Evolutionary conservation across 1,140 invertebrate genomes (phyloP), one percentile per base, ranked within the genome.

Genomic region (Dysdera silvatica): DNA sequence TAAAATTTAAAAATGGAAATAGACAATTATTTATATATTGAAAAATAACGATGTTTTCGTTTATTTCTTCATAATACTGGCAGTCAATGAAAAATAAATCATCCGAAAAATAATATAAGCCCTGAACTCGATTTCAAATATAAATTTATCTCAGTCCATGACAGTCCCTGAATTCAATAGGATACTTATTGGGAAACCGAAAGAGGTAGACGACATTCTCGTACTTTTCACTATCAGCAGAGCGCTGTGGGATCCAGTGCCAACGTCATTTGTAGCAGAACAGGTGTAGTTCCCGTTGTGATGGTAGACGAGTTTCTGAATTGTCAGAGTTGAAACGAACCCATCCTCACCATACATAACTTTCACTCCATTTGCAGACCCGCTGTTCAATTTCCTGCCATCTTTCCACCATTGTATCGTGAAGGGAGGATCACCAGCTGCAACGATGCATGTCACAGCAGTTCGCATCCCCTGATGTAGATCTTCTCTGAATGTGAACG

Each of bases 401-500:
- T 88, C 86, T 80, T 88, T 88, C 55, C 86, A 81, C 86, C 87
- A 89, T 74, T 81, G 80, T 73, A 88, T 84, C 68, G 81, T 81
- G 23, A 89, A 75, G 2, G 89, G 89, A 67, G 83, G 82, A 77
- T 88, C 86, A 68, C 87, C 87, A 69, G 83, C 82, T 74, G 85
- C 86, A 68, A 91, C 87, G 69, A 86, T 86, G 79, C 89, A 91
- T 67, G 89, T 85, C 71, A 87, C 84, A 69, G 87, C 82, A 54
- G 88, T 88, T 74, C 88, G 82, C 82, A 88, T 87, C 74, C 87
- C 87, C 79, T 89, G 87, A 73, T 84, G 83, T 71, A 89, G 82
- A 73, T 85, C 85, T 74, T 87, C 73, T 31, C 81, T 78, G 71
- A 82, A 82, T 70, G 75, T 79, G 76, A 83, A 83, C 63, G 79